Evolutionary conservation across 2,888 invertebrate species (phyloP).

Genomic region (Pseudococcus viburni): DNA sequence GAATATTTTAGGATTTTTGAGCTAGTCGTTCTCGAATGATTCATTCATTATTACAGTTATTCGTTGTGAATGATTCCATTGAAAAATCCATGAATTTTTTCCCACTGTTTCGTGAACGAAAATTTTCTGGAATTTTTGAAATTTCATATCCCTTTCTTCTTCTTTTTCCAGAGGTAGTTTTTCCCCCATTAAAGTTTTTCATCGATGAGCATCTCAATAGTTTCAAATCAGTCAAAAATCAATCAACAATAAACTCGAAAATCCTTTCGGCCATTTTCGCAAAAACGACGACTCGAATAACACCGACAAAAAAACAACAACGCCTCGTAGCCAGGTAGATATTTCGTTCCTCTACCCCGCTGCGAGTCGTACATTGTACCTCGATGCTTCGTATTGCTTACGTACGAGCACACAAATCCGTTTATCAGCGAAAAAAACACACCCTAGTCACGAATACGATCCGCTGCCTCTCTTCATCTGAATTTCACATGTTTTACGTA

Average conservation of each 20-base stretch:
- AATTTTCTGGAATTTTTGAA: no score
- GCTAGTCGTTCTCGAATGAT: no score
- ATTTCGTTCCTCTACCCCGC: background rate
- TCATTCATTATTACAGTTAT: no score
- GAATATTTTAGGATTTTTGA: no score
- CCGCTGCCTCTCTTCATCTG: background rate
- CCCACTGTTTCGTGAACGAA: no score
- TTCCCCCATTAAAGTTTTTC: no score
- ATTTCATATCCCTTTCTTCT: no score
- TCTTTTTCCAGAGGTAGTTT: no score
- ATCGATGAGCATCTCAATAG: background rate
- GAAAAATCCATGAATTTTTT: no score
- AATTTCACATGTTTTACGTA: slow-evolving; percentile 8
- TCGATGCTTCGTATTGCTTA: background rate
- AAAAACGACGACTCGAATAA: background rate
- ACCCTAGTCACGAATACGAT: background rate
- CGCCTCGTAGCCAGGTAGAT: background rate
- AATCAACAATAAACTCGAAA: background rate
- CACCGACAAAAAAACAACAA: background rate
- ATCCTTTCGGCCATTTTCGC: background rate
- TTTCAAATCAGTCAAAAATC: background rate
- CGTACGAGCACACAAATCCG: background rate
- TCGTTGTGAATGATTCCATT: no score
- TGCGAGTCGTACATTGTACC: background rate
- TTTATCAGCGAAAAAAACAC: slow-evolving; percentile 30